Percentiles rank a stretch among this genome's conserved stretches.
Evolutionary conservation across 2,113 vertebrate species (phyloP).

Genomic region (Greenwoodochromis staneri): DNA sequence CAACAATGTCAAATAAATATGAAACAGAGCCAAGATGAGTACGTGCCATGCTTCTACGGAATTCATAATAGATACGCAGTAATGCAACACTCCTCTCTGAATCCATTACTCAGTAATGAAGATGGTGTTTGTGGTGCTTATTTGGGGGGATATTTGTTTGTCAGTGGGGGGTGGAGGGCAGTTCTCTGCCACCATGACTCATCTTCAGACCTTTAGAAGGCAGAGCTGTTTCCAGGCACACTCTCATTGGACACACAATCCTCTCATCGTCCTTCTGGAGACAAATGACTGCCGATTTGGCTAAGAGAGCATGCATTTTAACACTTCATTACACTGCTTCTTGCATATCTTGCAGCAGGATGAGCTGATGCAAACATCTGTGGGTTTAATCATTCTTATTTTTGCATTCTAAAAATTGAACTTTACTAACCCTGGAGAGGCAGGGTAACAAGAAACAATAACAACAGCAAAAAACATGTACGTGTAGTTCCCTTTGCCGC

Average conservation of each 20-base stretch:
- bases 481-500: not conserved
- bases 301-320: not conserved
- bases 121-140: not conserved
- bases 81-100: conserved; percentile 18
- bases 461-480: rapidly evolving
- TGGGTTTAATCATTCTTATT: not conserved
- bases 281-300: not conserved
- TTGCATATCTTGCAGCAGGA: not conserved
- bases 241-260: not conserved
- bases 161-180: not conserved
- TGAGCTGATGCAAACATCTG: not conserved
- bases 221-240: not conserved
- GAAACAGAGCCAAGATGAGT: not conserved
- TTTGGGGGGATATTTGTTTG: not conserved
- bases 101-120: conserved; percentile 37
- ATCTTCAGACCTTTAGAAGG: not conserved
- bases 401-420: not conserved
- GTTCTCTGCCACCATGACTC: conserved; percentile 20
- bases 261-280: not conserved
- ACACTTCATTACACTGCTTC: not conserved
- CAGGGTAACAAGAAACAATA: not conserved
- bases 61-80: conserved; percentile 32
- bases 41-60: not conserved
- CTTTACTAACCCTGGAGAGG: not conserved
- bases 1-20: conserved; percentile 3